A percentile compares a stretch with the other conserved stretches of the same genome.
Conservation (phyloP, 1,140 invertebrate species). For the Drosophila orena region DNA sequence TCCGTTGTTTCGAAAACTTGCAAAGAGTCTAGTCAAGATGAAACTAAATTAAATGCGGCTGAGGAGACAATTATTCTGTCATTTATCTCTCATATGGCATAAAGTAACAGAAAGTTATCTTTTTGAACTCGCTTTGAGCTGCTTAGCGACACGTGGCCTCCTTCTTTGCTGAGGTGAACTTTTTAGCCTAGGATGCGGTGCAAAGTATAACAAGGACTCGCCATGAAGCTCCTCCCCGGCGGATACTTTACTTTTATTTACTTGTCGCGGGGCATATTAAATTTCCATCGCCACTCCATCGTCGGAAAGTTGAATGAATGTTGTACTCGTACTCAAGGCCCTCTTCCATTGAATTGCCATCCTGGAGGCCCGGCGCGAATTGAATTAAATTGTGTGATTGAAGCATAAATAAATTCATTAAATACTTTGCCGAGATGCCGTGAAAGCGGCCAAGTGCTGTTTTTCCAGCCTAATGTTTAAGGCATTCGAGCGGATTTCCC, state of each 20-base stretch:
- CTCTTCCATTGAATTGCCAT: conserved; percentile 51
- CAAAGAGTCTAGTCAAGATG: conserved; percentile 36
- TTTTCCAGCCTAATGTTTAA: conserved; percentile 28
- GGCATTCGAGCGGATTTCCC: conserved; percentile 16
- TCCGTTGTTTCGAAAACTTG: conserved; percentile 2
- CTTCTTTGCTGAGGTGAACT: conserved; percentile 11
- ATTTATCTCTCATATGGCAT: conserved; percentile 41
- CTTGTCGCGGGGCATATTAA: conserved; percentile 59
- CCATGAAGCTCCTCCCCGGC: conserved; percentile 41
- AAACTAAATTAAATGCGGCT: conserved; percentile 58
- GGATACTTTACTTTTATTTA: conserved; percentile 63
- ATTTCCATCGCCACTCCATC: conserved; percentile 25
- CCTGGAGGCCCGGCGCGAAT: conserved; percentile 37
- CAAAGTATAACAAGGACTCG: conserved; percentile 60
- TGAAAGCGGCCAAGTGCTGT: conserved; percentile 6
- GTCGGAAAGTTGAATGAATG: conserved; percentile 41
- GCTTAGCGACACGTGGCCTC: conserved; percentile 57
- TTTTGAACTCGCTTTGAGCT: conserved; percentile 33
- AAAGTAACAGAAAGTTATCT: conserved; percentile 44
- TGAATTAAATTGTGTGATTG: conserved; percentile 76
- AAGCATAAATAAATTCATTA: conserved; percentile 75
- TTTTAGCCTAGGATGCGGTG: conserved; percentile 27
- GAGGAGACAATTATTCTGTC: conserved; percentile 53
- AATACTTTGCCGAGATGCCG: conserved; percentile 33
- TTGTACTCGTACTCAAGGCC: conserved; percentile 50